These are phyloP conservation scores for Nansenia antarctica DNA, from an alignment of 2,113 vertebrate species.

Conservation along the genomic window DNA sequence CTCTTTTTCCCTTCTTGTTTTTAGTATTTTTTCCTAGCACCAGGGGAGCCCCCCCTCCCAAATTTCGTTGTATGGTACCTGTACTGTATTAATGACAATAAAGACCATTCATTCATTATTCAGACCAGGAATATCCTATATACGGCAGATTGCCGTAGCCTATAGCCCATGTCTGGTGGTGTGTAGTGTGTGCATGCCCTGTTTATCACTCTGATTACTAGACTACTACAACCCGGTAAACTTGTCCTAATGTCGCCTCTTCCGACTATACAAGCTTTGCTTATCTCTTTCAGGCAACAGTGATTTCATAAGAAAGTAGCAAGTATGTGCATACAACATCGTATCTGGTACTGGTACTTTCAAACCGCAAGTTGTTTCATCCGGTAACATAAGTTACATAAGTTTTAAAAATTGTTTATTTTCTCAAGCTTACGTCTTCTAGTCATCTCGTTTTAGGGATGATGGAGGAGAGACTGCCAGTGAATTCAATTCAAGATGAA, in stretches of 20 bases:
- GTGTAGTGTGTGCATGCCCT: too few relatives aligned
- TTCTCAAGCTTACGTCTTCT: not conserved
- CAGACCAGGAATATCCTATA: too few relatives aligned
- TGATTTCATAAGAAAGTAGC: conserved; percentile 53
- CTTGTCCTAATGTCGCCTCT: conserved; percentile 74
- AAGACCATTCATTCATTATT: too few relatives aligned
- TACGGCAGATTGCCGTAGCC: too few relatives aligned
- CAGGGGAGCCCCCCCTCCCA: too few relatives aligned
- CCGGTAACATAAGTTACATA: conserved; percentile 40
- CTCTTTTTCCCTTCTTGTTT: too few relatives aligned
- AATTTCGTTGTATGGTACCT: too few relatives aligned
- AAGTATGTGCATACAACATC: conserved; percentile 40
- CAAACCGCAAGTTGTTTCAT: conserved; percentile 21
- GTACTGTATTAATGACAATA: too few relatives aligned
- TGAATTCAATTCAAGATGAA: conserved; percentile 73
- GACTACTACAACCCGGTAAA: conserved; percentile 41
- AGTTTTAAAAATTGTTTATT: too few relatives aligned
- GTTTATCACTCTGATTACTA: conserved; percentile 46
- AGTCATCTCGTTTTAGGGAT: conserved; percentile 28
- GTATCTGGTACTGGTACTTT: conserved; percentile 6
- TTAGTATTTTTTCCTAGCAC: too few relatives aligned
- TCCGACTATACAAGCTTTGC: conserved; percentile 25
- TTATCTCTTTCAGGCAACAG: conserved; percentile 19
- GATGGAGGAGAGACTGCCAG: conserved; percentile 66
- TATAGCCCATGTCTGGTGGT: too few relatives aligned